Percentiles rank a stretch among this genome's conserved stretches.
Evolutionary conservation across 2,113 vertebrate species (phyloP).

Genomic region (Xiphophorus hellerii): DNA sequence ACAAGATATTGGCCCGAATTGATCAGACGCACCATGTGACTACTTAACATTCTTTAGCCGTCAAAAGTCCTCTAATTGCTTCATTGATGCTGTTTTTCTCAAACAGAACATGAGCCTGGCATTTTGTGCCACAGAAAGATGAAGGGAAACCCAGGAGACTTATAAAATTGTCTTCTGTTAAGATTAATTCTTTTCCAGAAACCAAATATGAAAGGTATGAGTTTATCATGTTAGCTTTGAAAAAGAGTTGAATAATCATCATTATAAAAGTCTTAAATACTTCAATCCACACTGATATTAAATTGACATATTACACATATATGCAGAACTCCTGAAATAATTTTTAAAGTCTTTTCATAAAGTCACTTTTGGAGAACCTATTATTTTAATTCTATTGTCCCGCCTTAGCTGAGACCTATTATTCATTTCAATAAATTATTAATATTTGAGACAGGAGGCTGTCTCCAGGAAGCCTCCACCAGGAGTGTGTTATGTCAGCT

Average conservation of each 20-base stretch:
- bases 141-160: conserved; percentile 13
- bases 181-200: conserved; percentile 2
- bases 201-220: not conserved
- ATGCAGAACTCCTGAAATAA: not conserved
- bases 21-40: conserved; percentile 42
- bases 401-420: not conserved
- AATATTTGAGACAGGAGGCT: conserved; percentile 31
- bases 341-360: not conserved
- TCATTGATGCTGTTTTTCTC: conserved; percentile 38
- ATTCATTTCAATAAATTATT: conserved; percentile 27
- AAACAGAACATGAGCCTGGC: conserved; percentile 29
- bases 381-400: conserved; percentile 13
- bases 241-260: not conserved
- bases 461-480: conserved; percentile 7
- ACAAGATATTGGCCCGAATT: conserved; percentile 43
- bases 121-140: conserved; percentile 29
- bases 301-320: not conserved
- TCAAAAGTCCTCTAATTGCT: conserved; percentile 49
- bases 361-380: not conserved
- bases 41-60: conserved; percentile 39
- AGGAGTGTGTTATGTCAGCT: conserved; percentile 38
- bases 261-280: not conserved
- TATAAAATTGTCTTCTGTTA: not conserved
- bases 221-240: not conserved
- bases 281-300: not conserved